A percentile compares a stretch with the other conserved stretches of the same genome.
These are phyloP conservation scores for Lycophotia porphyrea DNA, from an alignment of 2,888 invertebrate species.

Conservation along the genomic window DNA sequence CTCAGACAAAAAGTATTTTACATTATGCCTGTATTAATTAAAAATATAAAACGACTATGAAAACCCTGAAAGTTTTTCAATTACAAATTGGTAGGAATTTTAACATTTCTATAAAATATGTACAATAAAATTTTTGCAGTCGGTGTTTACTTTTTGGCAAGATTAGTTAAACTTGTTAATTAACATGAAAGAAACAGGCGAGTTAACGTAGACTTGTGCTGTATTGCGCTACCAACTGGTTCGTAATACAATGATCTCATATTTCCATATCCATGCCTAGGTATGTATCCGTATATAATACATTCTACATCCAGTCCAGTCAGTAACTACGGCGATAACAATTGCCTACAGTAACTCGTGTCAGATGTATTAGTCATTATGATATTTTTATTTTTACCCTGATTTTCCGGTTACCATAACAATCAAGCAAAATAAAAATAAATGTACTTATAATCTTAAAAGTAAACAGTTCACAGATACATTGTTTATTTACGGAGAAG, in stretches of 20 bases:
- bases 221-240: slow-evolving; percentile 51
- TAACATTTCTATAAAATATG: background rate
- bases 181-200: slow-evolving; percentile 66
- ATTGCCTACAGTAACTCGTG: slow-evolving; percentile 7
- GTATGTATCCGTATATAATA: background rate
- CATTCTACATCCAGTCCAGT: slow-evolving; percentile 23
- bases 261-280: slow-evolving; percentile 32
- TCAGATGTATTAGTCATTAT: slow-evolving; percentile 29
- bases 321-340: slow-evolving; percentile 39
- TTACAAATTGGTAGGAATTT: background rate
- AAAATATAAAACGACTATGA: background rate
- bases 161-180: slow-evolving; percentile 67
- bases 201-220: slow-evolving; percentile 65
- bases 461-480: slow-evolving; percentile 10
- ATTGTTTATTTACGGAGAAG: slow-evolving; percentile 31
- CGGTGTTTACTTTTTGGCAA: slow-evolving; percentile 44
- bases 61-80: slow-evolving; percentile 16
- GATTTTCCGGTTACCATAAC: slow-evolving; percentile 3
- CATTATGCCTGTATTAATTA: background rate
- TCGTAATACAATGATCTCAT: slow-evolving; percentile 60
- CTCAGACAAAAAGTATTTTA: background rate
- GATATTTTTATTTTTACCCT: background rate
- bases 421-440: background rate
- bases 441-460: slow-evolving; percentile 3
- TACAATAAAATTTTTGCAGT: slow-evolving; percentile 23